phyloP scores from a whole-genome alignment of 35 echinoderm and acorn worm species.

The Heliocidaris erythrogramma region DNA sequence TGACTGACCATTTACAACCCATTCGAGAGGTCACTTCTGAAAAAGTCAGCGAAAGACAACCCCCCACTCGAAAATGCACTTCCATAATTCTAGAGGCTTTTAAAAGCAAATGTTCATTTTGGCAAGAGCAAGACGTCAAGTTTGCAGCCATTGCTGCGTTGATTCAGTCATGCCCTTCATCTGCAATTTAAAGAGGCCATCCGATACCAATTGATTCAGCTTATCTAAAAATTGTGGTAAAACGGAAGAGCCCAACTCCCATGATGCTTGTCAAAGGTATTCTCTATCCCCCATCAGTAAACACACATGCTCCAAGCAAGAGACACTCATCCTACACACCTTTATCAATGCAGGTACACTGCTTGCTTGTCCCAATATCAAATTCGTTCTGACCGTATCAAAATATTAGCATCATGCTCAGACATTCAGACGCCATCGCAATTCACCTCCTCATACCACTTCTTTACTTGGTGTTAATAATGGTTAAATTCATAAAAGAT shows the following conservation, averaged over 20 bases:
- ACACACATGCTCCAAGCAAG: not conserved
- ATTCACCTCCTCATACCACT: not conserved
- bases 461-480: not conserved
- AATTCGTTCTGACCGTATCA: not conserved
- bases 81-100: slow-evolving; percentile 7
- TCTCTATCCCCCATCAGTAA: not conserved
- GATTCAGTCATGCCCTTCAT: slow-evolving; percentile 19
- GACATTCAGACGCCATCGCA: slow-evolving; percentile 16
- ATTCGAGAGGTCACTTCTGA: not conserved
- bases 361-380: not conserved
- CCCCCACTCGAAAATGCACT: not conserved
- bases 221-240: slow-evolving; percentile 34
- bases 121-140: not conserved
- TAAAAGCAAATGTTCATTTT: slow-evolving; percentile 47
- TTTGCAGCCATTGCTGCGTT: not conserved
- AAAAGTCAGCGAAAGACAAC: not conserved
- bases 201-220: slow-evolving; percentile 38
- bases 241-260: not conserved
- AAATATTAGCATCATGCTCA: slow-evolving; percentile 13
- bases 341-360: not conserved
- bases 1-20: not conserved
- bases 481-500: slow-evolving; percentile 12
- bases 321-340: slow-evolving; percentile 2
- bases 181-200: slow-evolving; percentile 6
- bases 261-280: not conserved